A percentile compares a stretch with the other conserved stretches of the same genome.
These are phyloP conservation scores for Clupea harengus DNA, from an alignment of 2,113 vertebrate species.

Conservation along the genomic window DNA sequence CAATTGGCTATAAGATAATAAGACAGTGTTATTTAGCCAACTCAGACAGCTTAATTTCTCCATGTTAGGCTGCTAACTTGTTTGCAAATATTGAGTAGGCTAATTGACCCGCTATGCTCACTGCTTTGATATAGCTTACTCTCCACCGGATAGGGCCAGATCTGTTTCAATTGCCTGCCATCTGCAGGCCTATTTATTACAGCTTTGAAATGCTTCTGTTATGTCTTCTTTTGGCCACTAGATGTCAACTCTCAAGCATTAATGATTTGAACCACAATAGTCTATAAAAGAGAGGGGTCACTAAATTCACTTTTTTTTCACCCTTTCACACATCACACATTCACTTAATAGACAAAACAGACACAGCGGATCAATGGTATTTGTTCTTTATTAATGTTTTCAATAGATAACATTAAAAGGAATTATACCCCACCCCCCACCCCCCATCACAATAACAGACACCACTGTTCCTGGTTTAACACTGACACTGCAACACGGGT, in stretches of 20 bases:
- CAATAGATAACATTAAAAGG: constrained; percentile 78
- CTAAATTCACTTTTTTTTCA: neutral
- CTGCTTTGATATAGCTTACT: neutral
- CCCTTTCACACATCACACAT: neutral
- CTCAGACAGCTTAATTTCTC: neutral
- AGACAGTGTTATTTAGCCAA: neutral
- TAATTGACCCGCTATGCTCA: neutral
- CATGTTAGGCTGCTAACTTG: neutral
- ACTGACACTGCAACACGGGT: constrained; percentile 76
- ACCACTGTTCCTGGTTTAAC: constrained; percentile 72
- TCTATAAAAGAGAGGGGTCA: neutral
- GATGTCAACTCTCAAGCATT: neutral
- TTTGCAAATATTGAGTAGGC: neutral
- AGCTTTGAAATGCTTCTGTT: neutral
- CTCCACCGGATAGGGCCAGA: neutral
- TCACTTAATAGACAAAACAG: neutral
- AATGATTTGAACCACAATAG: neutral
- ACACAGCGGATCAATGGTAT: constrained; percentile 5
- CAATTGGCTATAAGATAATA: no score
- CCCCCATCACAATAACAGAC: constrained; percentile 68
- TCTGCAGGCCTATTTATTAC: neutral
- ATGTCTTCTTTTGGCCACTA: neutral
- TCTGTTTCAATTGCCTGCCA: neutral
- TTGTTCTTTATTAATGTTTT: constrained; percentile 72
- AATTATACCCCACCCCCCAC: constrained; percentile 64